These are phyloP conservation scores for Zaprionus ornatus DNA, from an alignment of 1,140 invertebrate genomes.

Conservation along the genomic window DNA sequence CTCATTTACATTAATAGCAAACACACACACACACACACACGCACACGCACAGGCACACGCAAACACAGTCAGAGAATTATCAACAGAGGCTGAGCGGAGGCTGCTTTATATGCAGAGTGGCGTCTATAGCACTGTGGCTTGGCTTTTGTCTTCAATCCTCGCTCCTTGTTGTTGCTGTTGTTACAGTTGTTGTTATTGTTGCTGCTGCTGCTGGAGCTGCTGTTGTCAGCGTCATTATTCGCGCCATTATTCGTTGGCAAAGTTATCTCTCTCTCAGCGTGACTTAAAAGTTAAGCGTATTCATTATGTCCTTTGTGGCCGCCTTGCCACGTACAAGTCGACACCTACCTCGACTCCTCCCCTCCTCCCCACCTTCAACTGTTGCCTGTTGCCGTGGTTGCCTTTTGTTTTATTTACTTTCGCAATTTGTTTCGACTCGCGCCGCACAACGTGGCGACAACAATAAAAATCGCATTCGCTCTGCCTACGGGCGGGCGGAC, in stretches of 20 bases:
- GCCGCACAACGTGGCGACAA: conserved; percentile 43
- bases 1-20: conserved; percentile 73
- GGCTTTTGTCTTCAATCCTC: conserved; percentile 40
- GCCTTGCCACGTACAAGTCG: conserved; percentile 35
- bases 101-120: conserved; percentile 54
- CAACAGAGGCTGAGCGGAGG: background rate
- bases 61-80: background rate
- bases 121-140: conserved; percentile 33
- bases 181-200: conserved; percentile 23
- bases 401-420: conserved; percentile 78
- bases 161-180: conserved; percentile 22
- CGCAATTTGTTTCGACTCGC: conserved; percentile 66
- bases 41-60: background rate
- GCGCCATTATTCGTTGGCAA: conserved; percentile 70
- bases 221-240: conserved; percentile 76
- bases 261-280: conserved; percentile 71
- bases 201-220: conserved; percentile 41
- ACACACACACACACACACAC: conserved; percentile 19
- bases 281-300: conserved; percentile 82
- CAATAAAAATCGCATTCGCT: conserved; percentile 76
- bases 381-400: conserved; percentile 19
- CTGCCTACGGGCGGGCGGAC: background rate
- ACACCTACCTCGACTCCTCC: background rate
- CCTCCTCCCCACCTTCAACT: background rate
- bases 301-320: conserved; percentile 77